Conservation (phyloP, 2,888 invertebrate species). For the Saturnia pavonia region DNA sequence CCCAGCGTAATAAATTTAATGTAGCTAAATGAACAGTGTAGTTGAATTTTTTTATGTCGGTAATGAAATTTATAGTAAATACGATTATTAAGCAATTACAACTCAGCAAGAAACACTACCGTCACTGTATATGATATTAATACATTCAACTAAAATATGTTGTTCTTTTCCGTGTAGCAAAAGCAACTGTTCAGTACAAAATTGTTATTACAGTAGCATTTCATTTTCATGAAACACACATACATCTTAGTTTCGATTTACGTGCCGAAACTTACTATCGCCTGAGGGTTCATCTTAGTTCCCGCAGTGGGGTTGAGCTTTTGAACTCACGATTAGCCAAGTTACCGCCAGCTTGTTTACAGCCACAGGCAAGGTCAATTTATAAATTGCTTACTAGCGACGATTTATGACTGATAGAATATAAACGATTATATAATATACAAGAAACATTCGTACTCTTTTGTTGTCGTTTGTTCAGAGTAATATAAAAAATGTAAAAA, state of each 20-base stretch:
- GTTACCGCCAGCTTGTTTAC: conserved; percentile 66
- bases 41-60: too few relatives aligned
- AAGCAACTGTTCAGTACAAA: conserved; percentile 36
- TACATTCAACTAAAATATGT: too few relatives aligned
- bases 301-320: conserved; percentile 62
- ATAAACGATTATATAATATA: conserved; percentile 7
- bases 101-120: too few relatives aligned
- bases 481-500: not conserved
- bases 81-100: too few relatives aligned
- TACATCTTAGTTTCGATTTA: conserved; percentile 67
- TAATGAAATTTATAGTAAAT: too few relatives aligned
- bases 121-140: too few relatives aligned
- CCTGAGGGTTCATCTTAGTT: conserved; percentile 69
- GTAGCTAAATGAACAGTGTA: too few relatives aligned
- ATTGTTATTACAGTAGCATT: conserved; percentile 53
- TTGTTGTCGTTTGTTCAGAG: not conserved
- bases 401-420: conserved; percentile 10
- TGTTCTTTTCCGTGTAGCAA: not conserved
- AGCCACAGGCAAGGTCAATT: conserved; percentile 51
- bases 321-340: conserved; percentile 52
- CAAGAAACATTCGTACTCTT: not conserved
- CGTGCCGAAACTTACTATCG: conserved; percentile 63
- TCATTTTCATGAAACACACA: conserved; percentile 72
- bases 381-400: conserved; percentile 28
- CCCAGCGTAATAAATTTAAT: too few relatives aligned